These are phyloP conservation scores for Ranitomeya variabilis DNA, from an alignment of 2,113 vertebrate species.

Conservation along the genomic window DNA sequence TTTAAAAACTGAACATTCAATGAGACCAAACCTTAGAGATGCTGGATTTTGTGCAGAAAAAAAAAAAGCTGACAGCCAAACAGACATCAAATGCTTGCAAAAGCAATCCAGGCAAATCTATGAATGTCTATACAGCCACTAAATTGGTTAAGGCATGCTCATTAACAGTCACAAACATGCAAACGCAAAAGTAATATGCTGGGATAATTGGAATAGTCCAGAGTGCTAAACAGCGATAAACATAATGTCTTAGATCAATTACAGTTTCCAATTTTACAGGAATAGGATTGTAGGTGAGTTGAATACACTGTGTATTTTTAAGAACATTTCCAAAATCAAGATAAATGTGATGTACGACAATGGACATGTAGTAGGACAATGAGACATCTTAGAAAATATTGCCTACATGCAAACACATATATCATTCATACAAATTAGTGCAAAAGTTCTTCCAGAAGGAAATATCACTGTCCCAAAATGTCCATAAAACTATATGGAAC, in stretches of 20 bases:
- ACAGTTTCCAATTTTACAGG: neutral
- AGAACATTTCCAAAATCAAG: neutral
- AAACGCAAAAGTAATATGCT: slow-evolving; percentile 15
- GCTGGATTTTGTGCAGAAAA: neutral
- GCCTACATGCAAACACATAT: neutral
- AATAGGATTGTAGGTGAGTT: neutral
- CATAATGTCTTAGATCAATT: neutral
- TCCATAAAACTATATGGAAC: neutral
- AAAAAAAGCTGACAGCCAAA: slow-evolving; percentile 16
- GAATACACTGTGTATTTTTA: too few relatives aligned
- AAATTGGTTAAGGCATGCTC: slow-evolving; percentile 35
- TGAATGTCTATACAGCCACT: slow-evolving; percentile 40
- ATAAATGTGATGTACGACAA: neutral
- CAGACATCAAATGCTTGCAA: slow-evolving; percentile 13
- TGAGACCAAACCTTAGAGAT: neutral
- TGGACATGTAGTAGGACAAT: neutral
- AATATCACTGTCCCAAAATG: neutral
- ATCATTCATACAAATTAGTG: neutral
- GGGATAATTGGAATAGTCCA: neutral
- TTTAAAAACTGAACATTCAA: neutral
- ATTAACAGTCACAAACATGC: slow-evolving; percentile 44
- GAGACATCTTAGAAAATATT: neutral
- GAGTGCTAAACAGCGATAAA: neutral
- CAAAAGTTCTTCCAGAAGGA: neutral
- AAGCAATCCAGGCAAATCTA: slow-evolving; percentile 35